Percentiles rank a stretch among this genome's conserved stretches.
phyloP scores from a whole-genome alignment of 2,888 invertebrate species.

The Papilio elwesi region DNA sequence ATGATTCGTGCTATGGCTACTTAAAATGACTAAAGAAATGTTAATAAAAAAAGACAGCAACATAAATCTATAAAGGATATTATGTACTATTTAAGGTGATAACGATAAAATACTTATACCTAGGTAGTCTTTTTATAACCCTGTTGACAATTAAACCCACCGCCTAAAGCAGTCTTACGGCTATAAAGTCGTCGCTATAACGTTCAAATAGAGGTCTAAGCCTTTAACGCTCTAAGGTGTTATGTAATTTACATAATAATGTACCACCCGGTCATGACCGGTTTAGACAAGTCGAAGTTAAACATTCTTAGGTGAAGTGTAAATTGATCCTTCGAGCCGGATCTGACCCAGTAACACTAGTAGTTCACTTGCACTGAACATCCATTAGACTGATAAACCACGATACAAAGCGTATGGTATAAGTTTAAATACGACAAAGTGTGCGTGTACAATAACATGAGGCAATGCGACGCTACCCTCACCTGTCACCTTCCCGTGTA shows the following conservation, averaged over 20 bases:
- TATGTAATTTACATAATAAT: not conserved
- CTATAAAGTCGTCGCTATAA: too few species aligned
- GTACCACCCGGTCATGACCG: not conserved
- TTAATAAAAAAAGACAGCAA: not conserved
- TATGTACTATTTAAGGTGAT: not conserved
- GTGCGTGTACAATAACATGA: too few species aligned
- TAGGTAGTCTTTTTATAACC: not conserved
- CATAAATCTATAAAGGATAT: not conserved
- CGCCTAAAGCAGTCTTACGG: too few species aligned
- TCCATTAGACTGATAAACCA: not conserved
- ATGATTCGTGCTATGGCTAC: not conserved
- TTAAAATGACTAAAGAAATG: not conserved
- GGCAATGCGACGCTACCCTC: too few species aligned
- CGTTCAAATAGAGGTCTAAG: not conserved
- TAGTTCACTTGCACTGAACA: not conserved
- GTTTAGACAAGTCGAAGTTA: not conserved
- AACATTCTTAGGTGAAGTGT: not conserved
- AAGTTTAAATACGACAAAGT: too few species aligned
- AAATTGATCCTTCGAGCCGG: constrained; percentile 8
- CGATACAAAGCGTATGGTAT: too few species aligned
- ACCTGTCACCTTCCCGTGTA: too few species aligned
- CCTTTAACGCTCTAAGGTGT: too few species aligned
- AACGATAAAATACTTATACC: not conserved
- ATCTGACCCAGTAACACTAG: not conserved
- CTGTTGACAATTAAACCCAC: too few species aligned